A percentile compares a stretch with the other conserved stretches of the same genome.
Evolutionary conservation across 2,113 vertebrate species (phyloP).

Genomic region (Odocoileus hemionus): DNA sequence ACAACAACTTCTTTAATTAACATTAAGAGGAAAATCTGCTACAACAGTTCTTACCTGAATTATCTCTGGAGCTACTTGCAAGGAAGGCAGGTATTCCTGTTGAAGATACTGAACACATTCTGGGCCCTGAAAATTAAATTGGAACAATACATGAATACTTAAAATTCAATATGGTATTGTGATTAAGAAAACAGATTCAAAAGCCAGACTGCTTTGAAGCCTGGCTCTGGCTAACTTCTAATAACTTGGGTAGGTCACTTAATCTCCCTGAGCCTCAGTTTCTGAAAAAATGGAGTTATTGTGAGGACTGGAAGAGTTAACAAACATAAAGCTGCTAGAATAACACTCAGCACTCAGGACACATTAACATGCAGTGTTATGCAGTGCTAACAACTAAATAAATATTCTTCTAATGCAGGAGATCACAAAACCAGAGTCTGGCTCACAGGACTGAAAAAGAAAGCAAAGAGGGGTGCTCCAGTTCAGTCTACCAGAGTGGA

Average conservation of each 20-base stretch:
- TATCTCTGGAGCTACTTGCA: slow-evolving; percentile 95
- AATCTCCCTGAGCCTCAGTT: not conserved
- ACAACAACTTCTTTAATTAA: not conserved
- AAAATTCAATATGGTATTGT: not conserved
- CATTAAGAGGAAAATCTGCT: not conserved
- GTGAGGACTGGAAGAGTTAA: not conserved
- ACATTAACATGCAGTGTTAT: not conserved
- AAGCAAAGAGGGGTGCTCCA: not conserved
- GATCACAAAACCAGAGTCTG: not conserved
- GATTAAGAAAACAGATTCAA: not conserved
- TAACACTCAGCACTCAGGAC: not conserved
- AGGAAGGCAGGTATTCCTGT: slow-evolving; percentile 95
- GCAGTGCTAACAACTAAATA: not conserved
- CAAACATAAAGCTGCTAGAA: not conserved
- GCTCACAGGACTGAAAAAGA: not conserved
- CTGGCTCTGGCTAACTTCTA: not conserved
- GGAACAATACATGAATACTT: not conserved
- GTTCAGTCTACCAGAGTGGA: not conserved
- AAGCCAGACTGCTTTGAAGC: not conserved
- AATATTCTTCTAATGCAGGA: not conserved
- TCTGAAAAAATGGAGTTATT: not conserved
- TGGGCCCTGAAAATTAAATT: slow-evolving; percentile 83
- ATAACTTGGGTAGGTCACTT: not conserved
- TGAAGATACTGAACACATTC: slow-evolving; percentile 97
- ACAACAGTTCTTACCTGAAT: slow-evolving; percentile 86